Base-by-base conservation (phyloP, 2,113 vertebrate species). In the Ondatra zibethicus region DNA sequence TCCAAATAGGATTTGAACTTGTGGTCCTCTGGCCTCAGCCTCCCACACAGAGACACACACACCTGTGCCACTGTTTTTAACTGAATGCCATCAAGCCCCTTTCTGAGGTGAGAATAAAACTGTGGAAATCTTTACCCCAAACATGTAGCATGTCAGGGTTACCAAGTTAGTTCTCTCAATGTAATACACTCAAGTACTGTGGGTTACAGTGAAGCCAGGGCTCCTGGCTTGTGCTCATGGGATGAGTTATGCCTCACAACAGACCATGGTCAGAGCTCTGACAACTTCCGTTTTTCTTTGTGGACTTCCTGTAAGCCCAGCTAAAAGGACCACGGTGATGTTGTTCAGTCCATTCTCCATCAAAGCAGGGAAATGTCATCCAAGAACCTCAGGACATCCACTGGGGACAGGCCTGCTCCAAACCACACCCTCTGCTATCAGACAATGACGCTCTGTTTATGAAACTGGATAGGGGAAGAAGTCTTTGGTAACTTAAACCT, bases 401-500 rank as follows among this genome's bases (percentile, higher is more conserved):
- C 29, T 52, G 31, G 7, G 25, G 90, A 50, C 29, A 1, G 65
- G 61, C 19, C 5, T 36, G 52, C 95, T 88, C 82, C 27, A 90
- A 96, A 66, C 95, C 95, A 72, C 89, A 96, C 92, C 27, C 77
- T 50, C 36, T 39, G 0, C 90, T 16, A 72, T 36, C 88, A 47
- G 87, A 97, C 95, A 96, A 81, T 70, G 96, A 95, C 52, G 31
- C 86, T 89, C 96, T 97, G 96, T 97, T 88, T 93, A 93, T 89
- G 95, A 90, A 96, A 96, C 89, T 0, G 1, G 52, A 93, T n/a
- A 90, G n/a, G 73, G 80, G 58, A 68, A 52, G 78, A 50, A 58
- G 45, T 21, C 0, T 5, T 10, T 27, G 3, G 39, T 55, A 86
- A 96, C 2, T 1, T 36, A 77, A 86, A 52, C 93, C 93, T 61